Percentiles rank a stretch among this genome's conserved stretches.
Conservation (phyloP, 2,888 invertebrate genomes). For the Melieria omissa region DNA sequence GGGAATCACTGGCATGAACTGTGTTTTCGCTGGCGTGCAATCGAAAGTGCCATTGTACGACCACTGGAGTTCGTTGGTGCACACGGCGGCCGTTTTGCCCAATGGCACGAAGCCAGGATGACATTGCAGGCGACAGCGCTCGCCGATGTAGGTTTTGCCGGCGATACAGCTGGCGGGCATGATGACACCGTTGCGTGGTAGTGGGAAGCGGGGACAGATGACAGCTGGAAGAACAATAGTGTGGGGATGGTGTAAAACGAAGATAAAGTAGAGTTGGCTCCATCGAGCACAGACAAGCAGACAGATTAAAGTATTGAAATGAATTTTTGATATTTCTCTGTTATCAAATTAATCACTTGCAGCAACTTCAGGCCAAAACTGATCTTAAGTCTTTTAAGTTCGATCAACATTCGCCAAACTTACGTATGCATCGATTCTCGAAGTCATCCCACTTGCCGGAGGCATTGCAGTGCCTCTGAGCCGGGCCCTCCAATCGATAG, state of each 20-base stretch:
- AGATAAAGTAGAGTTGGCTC: not conserved
- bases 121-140: slow-evolving; percentile 68
- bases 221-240: slow-evolving; percentile 56
- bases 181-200: slow-evolving; percentile 69
- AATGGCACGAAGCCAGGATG: slow-evolving; percentile 66
- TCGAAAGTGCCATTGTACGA: slow-evolving; percentile 58
- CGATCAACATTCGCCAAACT: slow-evolving; percentile 52
- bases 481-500: slow-evolving; percentile 69
- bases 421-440: slow-evolving; percentile 69
- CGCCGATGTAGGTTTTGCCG: slow-evolving; percentile 67
- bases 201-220: slow-evolving; percentile 68
- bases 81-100: slow-evolving; percentile 58
- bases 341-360: no score
- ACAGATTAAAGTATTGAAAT: no score
- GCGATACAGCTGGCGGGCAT: slow-evolving; percentile 69
- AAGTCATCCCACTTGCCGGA: slow-evolving; percentile 69
- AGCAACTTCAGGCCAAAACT: not conserved
- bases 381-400: not conserved
- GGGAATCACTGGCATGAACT: slow-evolving; percentile 26
- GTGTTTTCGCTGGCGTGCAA: slow-evolving; percentile 48
- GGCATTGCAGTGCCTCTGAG: slow-evolving; percentile 68
- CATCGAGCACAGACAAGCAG: no score
- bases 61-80: slow-evolving; percentile 62
- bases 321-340: no score
- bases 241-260: slow-evolving; percentile 6